phyloP scores from a whole-genome alignment of 2,888 invertebrate genomes.

The Iphiclides podalirius region DNA sequence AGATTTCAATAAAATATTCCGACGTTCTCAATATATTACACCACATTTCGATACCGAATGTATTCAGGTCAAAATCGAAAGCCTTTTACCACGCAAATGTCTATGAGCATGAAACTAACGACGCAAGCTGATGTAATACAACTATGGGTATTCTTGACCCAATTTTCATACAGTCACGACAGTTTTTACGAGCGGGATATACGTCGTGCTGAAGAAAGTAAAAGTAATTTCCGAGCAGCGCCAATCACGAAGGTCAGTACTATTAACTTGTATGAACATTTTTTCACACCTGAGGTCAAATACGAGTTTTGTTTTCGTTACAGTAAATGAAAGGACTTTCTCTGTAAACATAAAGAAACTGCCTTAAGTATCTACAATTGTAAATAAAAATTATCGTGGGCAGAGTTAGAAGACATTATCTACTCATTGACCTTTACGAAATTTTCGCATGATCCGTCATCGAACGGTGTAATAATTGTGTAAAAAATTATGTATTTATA shows the following conservation, averaged over 20 bases:
- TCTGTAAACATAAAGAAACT: too few species aligned
- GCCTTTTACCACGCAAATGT: constrained; percentile 18
- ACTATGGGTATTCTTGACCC: constrained; percentile 23
- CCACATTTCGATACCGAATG: constrained; percentile 11
- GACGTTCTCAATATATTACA: not conserved
- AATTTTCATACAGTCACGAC: constrained; percentile 20
- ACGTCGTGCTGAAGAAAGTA: constrained; percentile 18
- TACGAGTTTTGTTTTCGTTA: not conserved
- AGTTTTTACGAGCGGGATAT: constrained; percentile 18
- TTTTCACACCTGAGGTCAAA: constrained; percentile 11
- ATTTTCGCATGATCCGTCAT: too few species aligned
- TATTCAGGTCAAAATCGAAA: constrained; percentile 22
- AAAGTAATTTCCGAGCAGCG: constrained; percentile 25
- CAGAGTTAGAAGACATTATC: too few species aligned
- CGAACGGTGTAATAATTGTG: too few species aligned
- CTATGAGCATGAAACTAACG: constrained; percentile 11
- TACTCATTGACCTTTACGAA: too few species aligned
- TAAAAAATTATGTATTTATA: too few species aligned
- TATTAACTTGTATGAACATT: constrained; percentile 11
- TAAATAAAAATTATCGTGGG: too few species aligned
- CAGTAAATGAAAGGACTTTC: too few species aligned
- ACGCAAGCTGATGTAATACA: constrained; percentile 23
- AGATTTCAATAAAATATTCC: constrained; percentile 7
- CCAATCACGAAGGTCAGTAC: constrained; percentile 28
- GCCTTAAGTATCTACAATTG: too few species aligned